Conservation (phyloP, 2,797 vertebrate species). For the Euthynnus affinis region DNA sequence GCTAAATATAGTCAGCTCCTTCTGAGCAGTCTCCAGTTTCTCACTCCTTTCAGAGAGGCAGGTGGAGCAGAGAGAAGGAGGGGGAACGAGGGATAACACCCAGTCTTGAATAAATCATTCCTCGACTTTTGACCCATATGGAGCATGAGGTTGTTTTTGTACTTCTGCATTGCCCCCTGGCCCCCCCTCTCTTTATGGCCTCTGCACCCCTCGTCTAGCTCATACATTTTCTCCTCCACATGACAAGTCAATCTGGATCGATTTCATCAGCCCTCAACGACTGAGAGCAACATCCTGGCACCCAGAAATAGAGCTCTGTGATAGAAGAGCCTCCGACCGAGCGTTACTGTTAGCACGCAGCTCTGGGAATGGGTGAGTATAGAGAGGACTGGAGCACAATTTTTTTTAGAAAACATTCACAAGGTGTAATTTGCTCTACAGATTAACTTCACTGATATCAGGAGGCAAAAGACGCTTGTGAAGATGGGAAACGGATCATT, state of each 20-base stretch:
- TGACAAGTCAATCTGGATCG: conserved; percentile 82
- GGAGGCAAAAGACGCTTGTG: conserved; percentile 18
- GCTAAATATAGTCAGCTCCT: conserved; percentile 81
- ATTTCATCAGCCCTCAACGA: conserved; percentile 80
- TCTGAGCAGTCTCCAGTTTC: conserved; percentile 83
- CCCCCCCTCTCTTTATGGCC: conserved; percentile 39
- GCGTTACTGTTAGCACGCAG: conserved; percentile 43
- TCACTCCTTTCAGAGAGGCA: conserved; percentile 83
- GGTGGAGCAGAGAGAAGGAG: conserved; percentile 72
- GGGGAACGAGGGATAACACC: conserved; percentile 54
- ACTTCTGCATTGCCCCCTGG: conserved; percentile 41
- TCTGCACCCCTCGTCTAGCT: conserved; percentile 68
- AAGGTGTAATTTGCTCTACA: conserved; percentile 13
- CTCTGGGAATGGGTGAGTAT: conserved; percentile 24
- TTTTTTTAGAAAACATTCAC: conserved; percentile 40
- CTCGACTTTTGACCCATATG: conserved; percentile 80
- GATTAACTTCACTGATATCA: conserved; percentile 12
- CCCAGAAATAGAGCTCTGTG: conserved; percentile 80
- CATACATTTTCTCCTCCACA: conserved; percentile 79
- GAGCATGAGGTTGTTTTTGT: conserved; percentile 74
- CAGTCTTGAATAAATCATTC: conserved; percentile 78
- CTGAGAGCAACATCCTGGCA: conserved; percentile 80
- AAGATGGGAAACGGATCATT: conserved; percentile 29
- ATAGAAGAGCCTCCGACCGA: conserved; percentile 61
- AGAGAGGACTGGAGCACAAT: conserved; percentile 15